These are phyloP conservation scores for Isurus oxyrinchus DNA, from an alignment of 2,113 vertebrate species.

Conservation along the genomic window DNA sequence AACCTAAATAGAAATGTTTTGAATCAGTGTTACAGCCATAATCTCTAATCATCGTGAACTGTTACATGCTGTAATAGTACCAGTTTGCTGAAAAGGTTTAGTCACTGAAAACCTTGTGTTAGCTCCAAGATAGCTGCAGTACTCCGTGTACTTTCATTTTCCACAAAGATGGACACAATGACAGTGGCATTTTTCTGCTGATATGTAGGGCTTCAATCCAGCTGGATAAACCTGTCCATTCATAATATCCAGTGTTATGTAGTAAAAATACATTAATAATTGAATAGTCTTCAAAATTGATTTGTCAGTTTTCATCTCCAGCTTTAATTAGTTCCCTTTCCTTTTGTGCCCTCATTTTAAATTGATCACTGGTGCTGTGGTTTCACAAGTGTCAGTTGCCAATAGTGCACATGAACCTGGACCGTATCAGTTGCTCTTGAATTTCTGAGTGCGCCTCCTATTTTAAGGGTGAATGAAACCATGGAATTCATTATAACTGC, in stretches of 20 bases:
- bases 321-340: neutral
- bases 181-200: neutral
- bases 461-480: neutral
- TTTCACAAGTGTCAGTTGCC: neutral
- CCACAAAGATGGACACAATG: neutral
- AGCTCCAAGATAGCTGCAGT: constrained; percentile 1
- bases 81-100: neutral
- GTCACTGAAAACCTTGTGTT: neutral
- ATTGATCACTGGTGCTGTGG: neutral
- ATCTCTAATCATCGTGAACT: neutral
- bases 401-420: neutral
- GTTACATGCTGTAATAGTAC: neutral
- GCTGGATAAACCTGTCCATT: neutral
- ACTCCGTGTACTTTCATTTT: constrained; percentile 11
- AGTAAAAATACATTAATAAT: neutral
- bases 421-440: neutral
- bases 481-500: neutral
- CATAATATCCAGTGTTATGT: neutral
- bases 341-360: neutral
- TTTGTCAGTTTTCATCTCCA: neutral
- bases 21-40: neutral
- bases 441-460: neutral
- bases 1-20: neutral
- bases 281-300: neutral
- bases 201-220: neutral